These are phyloP conservation scores for Alligator mississippiensis DNA, from an alignment of 2,113 vertebrate species.

Conservation along the genomic window DNA sequence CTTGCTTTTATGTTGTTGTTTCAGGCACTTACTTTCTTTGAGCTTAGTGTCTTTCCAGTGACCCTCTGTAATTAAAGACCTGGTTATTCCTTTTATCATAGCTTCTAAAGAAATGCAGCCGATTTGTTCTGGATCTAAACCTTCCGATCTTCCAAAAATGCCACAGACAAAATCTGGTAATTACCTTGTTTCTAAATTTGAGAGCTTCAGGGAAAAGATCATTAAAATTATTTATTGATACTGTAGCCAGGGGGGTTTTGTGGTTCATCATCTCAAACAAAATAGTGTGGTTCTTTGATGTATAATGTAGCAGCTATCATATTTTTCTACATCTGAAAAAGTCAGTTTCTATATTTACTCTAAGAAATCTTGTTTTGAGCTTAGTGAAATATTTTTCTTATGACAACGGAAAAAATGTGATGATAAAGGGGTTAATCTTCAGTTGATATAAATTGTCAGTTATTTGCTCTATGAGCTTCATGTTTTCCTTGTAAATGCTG, in stretches of 20 bases:
- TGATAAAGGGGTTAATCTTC: neutral
- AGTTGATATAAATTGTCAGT: neutral
- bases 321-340: neutral
- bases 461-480: neutral
- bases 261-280: neutral
- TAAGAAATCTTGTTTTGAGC: neutral
- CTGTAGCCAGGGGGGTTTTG: neutral
- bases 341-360: neutral
- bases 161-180: conserved; percentile 77
- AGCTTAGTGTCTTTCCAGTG: neutral
- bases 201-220: neutral
- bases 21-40: neutral
- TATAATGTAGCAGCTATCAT: neutral
- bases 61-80: conserved; percentile 32
- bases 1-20: neutral
- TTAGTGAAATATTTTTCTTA: neutral
- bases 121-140: conserved; percentile 65
- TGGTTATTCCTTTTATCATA: conserved; percentile 73
- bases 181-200: conserved; percentile 48
- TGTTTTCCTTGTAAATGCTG: neutral
- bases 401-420: neutral
- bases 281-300: neutral
- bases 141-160: conserved; percentile 67
- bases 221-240: neutral
- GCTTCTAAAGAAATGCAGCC: conserved; percentile 71